Conservation (phyloP, 2,888 invertebrate species). For the Balanococcus diminutus region DNA sequence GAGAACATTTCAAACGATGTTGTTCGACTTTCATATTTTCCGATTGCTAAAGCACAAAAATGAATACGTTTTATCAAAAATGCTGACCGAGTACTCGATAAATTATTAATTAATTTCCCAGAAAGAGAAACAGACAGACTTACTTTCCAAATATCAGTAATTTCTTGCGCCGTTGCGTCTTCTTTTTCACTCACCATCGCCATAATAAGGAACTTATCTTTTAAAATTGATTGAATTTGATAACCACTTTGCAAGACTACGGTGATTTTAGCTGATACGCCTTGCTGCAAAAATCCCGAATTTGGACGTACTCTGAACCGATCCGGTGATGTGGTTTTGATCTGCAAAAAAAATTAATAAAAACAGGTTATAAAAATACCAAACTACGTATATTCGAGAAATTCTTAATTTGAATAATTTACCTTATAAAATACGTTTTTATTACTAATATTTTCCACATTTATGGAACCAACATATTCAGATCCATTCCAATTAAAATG, state of each 20-base stretch:
- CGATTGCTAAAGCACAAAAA: not conserved
- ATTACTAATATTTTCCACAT: slow-evolving; percentile 54
- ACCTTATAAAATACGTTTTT: slow-evolving; percentile 56
- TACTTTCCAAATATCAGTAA: slow-evolving; percentile 78
- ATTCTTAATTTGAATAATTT: not conserved
- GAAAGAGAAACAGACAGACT: not conserved
- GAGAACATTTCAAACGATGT: slow-evolving; percentile 51
- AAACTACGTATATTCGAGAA: not conserved
- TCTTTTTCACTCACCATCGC: slow-evolving; percentile 70
- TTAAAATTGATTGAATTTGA: slow-evolving; percentile 68
- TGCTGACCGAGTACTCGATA: too few relatives aligned
- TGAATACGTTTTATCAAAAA: not conserved
- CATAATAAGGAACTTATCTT: slow-evolving; percentile 90
- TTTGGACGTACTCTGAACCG: slow-evolving; percentile 93
- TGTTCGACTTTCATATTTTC: slow-evolving; percentile 46
- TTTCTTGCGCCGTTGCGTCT: slow-evolving; percentile 68
- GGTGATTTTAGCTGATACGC: slow-evolving; percentile 69
- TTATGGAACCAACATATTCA: slow-evolving; percentile 53
- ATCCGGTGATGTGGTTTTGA: slow-evolving; percentile 94
- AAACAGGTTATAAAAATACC: not conserved
- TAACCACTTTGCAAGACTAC: slow-evolving; percentile 79
- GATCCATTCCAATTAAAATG: slow-evolving; percentile 51
- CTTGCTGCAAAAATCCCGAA: slow-evolving; percentile 74
- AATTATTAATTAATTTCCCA: too few relatives aligned
- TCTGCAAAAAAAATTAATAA: slow-evolving; percentile 64